Evolutionary conservation across 2,113 vertebrate species (phyloP), one percentile per base, ranked within the genome.

Genomic region (Amblyopsis rosae): DNA sequence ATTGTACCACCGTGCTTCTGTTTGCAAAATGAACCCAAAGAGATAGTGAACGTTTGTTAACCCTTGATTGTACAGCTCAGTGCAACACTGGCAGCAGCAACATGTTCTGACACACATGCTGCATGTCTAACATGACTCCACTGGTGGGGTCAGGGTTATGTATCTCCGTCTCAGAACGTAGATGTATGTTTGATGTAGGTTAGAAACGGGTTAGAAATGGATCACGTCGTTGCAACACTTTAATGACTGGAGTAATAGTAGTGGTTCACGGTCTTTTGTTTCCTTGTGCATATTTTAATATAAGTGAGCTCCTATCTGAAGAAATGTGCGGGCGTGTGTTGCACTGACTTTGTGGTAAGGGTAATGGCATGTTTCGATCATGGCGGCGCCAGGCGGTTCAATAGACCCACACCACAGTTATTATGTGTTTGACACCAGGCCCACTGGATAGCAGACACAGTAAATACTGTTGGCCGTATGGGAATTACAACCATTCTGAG

Each of bases 281-380:
- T 63, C 60, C 56, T 70, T 73, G 69, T 45, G 66, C 74, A 71
- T 66, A n/a, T 76, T 82, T 77, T 62, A 62, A 67, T 48, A 48
- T 5, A 54, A 35, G 55, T 53, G 65, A n/a, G 51, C 58, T 62
- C 58, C 47, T 32, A 26, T 59, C 10, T 58, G 57, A 60, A 50
- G 62, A 66, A 66, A 65, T 59, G 72, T 62, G 64, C 10, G 2
- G 67, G 48, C 66, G 19, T 68, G 65, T 50, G 67, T 69, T 51
- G 51, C 26, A 48, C 69, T 77, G 84, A 81, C 77, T 69, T 77
- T 73, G 86, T 79, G 90, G 87, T 82, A 83, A 51, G 64, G 72
- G 79, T 90, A 90, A 91, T 90, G 82, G 80, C 84, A 90, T 48
- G 86, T 82, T 89, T 45, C 67, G 71, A 62, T 77, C 67, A 81